phyloP scores from a whole-genome alignment of 1,140 invertebrate genomes.

The Drosophila sproati region DNA sequence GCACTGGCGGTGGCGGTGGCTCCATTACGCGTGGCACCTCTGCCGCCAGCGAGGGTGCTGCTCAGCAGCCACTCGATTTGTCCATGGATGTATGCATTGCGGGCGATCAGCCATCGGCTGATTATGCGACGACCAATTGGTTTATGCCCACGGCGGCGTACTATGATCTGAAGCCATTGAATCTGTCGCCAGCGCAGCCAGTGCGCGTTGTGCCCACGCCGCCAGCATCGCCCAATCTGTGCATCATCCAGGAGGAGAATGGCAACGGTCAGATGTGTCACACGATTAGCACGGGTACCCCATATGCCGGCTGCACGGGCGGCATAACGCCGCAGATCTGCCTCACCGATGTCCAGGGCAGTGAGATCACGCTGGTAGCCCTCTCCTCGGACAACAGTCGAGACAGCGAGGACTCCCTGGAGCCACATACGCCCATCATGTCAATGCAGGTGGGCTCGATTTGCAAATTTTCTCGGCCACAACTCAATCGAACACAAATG shows the following conservation, averaged over 20 bases:
- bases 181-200: constrained; percentile 86
- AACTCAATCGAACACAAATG: no score
- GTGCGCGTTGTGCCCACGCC: constrained; percentile 80
- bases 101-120: constrained; percentile 40
- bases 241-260: constrained; percentile 94
- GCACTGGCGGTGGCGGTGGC: constrained; percentile 86
- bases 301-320: constrained; percentile 71
- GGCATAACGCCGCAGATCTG: constrained; percentile 90
- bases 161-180: constrained; percentile 85
- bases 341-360: constrained; percentile 94
- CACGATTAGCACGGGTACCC: constrained; percentile 74
- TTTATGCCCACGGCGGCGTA: constrained; percentile 80
- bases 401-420: constrained; percentile 85
- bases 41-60: constrained; percentile 81
- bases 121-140: constrained; percentile 70
- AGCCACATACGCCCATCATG: constrained; percentile 82
- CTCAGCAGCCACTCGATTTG: constrained; percentile 74
- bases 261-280: constrained; percentile 76
- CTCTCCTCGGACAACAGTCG: constrained; percentile 89
- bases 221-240: constrained; percentile 87
- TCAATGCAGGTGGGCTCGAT: constrained; percentile 72
- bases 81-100: constrained; percentile 78
- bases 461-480: neutral
- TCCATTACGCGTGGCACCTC: constrained; percentile 91
- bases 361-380: constrained; percentile 91